phyloP scores from a whole-genome alignment of 1,140 invertebrate genomes.

The Zaprionus kolodkinae region DNA sequence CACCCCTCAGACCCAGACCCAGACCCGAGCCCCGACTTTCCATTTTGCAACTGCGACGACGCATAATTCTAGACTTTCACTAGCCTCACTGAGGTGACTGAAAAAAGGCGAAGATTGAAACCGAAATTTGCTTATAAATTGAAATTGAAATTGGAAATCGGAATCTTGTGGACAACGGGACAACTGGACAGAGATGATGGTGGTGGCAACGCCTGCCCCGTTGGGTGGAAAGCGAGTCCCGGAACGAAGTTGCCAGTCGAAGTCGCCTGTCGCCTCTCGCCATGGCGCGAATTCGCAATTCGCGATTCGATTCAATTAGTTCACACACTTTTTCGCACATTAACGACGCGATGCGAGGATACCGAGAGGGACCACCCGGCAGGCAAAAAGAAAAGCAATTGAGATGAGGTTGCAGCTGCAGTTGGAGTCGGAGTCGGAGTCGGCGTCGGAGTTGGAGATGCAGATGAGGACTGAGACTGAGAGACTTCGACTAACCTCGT shows the following conservation, averaged over 20 bases:
- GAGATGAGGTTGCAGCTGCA: slow-evolving; percentile 39
- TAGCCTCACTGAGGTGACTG: slow-evolving; percentile 2
- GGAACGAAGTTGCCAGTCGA: too few species aligned
- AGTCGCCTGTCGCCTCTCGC: too few species aligned
- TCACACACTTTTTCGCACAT: slow-evolving; percentile 80
- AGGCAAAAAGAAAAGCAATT: slow-evolving; percentile 53
- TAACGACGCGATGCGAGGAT: slow-evolving; percentile 53
- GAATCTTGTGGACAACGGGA: slow-evolving; percentile 44
- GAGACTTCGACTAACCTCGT: not conserved
- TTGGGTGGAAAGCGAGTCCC: slow-evolving; percentile 42
- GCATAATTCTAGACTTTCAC: slow-evolving; percentile 79
- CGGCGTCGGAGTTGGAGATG: slow-evolving; percentile 31
- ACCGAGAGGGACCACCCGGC: slow-evolving; percentile 59
- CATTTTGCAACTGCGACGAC: slow-evolving; percentile 48
- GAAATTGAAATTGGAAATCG: slow-evolving; percentile 59
- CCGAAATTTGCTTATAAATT: slow-evolving; percentile 66
- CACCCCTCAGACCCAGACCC: slow-evolving; percentile 19
- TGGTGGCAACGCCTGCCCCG: slow-evolving; percentile 67
- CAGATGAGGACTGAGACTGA: slow-evolving; percentile 13
- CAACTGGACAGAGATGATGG: too few species aligned
- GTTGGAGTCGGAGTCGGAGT: slow-evolving; percentile 28
- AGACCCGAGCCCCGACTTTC: slow-evolving; percentile 67
- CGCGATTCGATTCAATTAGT: slow-evolving; percentile 63
- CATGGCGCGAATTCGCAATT: slow-evolving; percentile 1
- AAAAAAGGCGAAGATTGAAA: slow-evolving; percentile 21